Conservation (phyloP, 2,888 invertebrate genomes). For the Deilephila elpenor region DNA sequence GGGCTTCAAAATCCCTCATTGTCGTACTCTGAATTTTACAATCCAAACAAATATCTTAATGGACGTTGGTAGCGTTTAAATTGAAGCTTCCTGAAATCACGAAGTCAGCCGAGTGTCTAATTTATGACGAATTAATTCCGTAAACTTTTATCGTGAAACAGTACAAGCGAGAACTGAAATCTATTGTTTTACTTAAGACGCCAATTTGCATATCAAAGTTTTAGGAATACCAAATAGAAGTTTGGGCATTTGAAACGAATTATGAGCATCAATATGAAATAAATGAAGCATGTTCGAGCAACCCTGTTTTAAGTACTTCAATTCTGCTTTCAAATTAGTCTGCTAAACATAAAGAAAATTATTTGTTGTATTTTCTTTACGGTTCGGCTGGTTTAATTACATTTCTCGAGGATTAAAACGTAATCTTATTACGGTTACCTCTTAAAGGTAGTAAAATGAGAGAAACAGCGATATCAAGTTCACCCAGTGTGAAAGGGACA, state of each 20-base stretch:
- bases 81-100: not conserved
- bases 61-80: not conserved
- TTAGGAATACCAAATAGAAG: conserved; percentile 70
- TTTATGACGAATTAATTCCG: conserved; percentile 50
- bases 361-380: conserved; percentile 29
- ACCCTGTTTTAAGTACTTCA: conserved; percentile 28
- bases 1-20: not conserved
- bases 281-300: conserved; percentile 60
- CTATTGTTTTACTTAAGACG: conserved; percentile 74
- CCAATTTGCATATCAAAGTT: conserved; percentile 76
- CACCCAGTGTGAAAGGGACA: not conserved
- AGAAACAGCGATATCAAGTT: not conserved
- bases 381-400: conserved; percentile 30
- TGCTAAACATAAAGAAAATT: conserved; percentile 27
- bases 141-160: conserved; percentile 48
- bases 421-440: conserved; percentile 26
- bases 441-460: conserved; percentile 21
- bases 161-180: conserved; percentile 55
- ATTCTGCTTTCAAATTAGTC: conserved; percentile 8
- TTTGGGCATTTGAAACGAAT: conserved; percentile 79
- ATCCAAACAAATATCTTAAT: not conserved
- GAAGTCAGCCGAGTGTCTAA: conserved; percentile 36
- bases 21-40: not conserved
- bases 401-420: conserved; percentile 25
- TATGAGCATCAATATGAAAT: conserved; percentile 68